phyloP scores from a whole-genome alignment of 2,113 vertebrate genomes.

The Oxyruncus cristatus region DNA sequence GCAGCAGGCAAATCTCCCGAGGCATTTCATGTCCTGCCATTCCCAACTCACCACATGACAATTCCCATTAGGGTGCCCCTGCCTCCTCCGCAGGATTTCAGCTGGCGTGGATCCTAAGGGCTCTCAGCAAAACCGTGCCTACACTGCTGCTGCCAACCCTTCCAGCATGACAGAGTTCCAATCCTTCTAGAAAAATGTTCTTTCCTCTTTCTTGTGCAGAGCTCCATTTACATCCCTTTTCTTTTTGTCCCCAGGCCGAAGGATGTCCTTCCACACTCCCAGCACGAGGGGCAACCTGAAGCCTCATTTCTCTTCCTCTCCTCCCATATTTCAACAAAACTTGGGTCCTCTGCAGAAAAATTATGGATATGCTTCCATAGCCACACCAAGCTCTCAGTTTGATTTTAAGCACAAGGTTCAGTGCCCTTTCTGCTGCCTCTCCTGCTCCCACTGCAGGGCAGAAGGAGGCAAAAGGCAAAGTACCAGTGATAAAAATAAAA shows the following conservation, averaged over 20 bases:
- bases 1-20: background rate
- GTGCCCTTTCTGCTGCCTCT: background rate
- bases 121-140: background rate
- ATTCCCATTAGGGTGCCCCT: background rate
- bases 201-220: background rate
- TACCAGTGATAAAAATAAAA: background rate
- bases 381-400: background rate
- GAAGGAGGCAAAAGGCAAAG: background rate
- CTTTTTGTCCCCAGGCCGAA: background rate
- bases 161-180: background rate
- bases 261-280: background rate
- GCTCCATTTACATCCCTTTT: no score
- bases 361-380: background rate
- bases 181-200: fast-evolving
- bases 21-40: background rate
- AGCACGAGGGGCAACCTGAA: background rate
- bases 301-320: background rate
- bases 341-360: background rate
- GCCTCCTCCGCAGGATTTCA: background rate
- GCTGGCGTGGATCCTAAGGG: background rate
- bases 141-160: background rate
- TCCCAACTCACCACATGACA: background rate
- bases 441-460: conserved; percentile 1
- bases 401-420: background rate
- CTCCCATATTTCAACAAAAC: background rate